Evolutionary conservation across 35 echinoderm and acorn worm species (phyloP).

Genomic region (Lytechinus variegatus): DNA sequence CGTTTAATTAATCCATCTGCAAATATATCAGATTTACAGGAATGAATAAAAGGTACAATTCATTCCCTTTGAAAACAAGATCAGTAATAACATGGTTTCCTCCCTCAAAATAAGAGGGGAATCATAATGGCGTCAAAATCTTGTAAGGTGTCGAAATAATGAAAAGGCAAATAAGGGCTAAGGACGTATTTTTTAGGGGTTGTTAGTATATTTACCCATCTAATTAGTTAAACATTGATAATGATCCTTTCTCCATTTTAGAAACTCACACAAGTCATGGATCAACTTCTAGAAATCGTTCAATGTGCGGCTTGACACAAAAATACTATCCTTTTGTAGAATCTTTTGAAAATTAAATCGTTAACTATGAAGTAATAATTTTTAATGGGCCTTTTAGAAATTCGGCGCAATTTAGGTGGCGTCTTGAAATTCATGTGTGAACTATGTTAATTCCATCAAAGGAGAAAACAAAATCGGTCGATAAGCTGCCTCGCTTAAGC

Average conservation of each 20-base stretch:
- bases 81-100: not conserved
- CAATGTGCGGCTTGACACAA: not conserved
- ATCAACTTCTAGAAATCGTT: not conserved
- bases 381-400: not conserved
- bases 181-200: not conserved
- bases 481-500: not conserved
- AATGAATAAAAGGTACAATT: not conserved
- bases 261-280: not conserved
- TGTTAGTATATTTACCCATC: not conserved
- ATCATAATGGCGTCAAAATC: not conserved
- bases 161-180: not conserved
- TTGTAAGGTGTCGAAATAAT: not conserved
- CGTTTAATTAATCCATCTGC: conserved; percentile 31
- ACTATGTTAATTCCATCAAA: not conserved
- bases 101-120: not conserved
- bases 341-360: not conserved
- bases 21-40: conserved; percentile 4
- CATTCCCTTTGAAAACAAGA: not conserved
- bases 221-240: not conserved
- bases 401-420: not conserved
- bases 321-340: not conserved
- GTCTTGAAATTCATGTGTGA: not conserved
- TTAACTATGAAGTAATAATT: not conserved
- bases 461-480: not conserved
- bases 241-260: not conserved